phyloP scores from a whole-genome alignment of 2,113 vertebrate genomes.

The Nestor notabilis region DNA sequence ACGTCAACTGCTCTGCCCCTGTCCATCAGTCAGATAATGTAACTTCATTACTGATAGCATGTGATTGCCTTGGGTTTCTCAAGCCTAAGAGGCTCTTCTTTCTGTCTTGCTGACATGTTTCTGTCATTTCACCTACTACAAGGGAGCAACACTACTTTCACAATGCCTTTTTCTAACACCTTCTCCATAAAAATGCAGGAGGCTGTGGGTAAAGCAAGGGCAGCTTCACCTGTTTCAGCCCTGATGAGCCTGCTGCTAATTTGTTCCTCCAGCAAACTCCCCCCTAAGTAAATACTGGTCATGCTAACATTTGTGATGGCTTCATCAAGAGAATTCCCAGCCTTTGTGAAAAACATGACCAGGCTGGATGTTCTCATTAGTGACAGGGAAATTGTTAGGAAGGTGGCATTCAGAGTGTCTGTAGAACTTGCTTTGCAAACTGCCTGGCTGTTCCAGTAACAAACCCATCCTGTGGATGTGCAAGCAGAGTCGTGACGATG shows the following conservation, averaged over 20 bases:
- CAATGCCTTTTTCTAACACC: background rate
- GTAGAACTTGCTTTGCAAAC: background rate
- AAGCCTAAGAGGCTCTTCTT: background rate
- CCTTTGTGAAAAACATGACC: background rate
- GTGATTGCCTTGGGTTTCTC: background rate
- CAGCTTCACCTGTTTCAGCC: background rate
- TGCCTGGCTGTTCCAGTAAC: background rate
- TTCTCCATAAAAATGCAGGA: background rate
- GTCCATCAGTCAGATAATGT: background rate
- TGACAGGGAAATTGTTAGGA: background rate
- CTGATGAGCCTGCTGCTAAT: background rate
- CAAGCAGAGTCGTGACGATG: fast-evolving
- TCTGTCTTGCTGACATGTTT: background rate
- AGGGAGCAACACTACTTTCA: background rate
- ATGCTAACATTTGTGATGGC: background rate
- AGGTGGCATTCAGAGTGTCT: background rate
- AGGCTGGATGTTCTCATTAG: background rate
- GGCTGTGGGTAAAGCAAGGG: background rate
- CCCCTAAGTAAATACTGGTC: background rate
- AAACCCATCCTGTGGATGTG: background rate
- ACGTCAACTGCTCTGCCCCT: too few relatives aligned
- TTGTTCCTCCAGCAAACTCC: background rate
- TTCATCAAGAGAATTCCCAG: background rate
- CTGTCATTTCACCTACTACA: background rate
- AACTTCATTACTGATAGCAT: fast-evolving